Conservation (phyloP, 2,888 invertebrate species). For the Thereva nobilitata region DNA sequence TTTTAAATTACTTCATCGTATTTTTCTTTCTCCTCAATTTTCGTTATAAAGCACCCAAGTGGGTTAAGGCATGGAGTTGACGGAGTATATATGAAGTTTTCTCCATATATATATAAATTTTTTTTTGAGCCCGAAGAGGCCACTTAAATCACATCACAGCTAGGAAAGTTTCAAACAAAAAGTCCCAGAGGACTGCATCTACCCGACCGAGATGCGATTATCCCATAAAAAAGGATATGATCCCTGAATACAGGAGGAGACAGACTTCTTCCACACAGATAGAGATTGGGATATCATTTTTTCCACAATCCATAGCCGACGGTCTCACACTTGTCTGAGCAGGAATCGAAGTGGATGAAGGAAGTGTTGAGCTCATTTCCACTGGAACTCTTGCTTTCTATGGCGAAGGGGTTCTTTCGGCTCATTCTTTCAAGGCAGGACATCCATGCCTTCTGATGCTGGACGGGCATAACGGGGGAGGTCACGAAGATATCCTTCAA, state of each 20-base stretch:
- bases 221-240: conserved; percentile 29
- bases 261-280: background rate
- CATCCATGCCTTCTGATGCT: too few species aligned
- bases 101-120: background rate
- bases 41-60: too few species aligned
- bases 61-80: too few species aligned
- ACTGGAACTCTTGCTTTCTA: conserved; percentile 26
- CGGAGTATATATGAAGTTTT: too few species aligned
- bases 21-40: too few species aligned
- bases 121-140: background rate
- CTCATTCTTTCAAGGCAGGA: background rate
- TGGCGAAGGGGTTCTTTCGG: background rate
- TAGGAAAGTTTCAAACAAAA: background rate
- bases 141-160: conserved; percentile 26
- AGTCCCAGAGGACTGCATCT: conserved; percentile 19
- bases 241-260: conserved; percentile 13
- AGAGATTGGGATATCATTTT: conserved; percentile 21
- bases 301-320: conserved; percentile 3
- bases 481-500: conserved; percentile 16
- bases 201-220: conserved; percentile 26
- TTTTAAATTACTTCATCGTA: too few species aligned
- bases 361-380: conserved; percentile 29
- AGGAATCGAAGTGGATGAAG: background rate
- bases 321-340: background rate
- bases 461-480: background rate